Evolutionary conservation across 64 coral and sea anemone genomes (phyloP).

Genomic region (Dendrophyllia cribrosa): DNA sequence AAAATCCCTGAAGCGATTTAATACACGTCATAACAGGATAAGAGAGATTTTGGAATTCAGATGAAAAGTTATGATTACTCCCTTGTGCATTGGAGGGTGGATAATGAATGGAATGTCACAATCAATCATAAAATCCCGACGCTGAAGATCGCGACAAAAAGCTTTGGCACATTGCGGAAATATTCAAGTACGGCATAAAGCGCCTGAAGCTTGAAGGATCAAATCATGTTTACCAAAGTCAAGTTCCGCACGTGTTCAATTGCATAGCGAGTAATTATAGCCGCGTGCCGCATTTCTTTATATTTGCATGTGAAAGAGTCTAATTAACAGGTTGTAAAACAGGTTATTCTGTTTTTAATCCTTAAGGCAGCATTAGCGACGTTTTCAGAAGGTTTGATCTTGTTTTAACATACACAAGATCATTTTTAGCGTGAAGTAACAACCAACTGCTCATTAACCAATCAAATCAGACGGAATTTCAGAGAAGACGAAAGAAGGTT

Average conservation of each 20-base stretch:
- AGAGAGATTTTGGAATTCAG: neutral
- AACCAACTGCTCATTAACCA: neutral
- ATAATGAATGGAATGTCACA: neutral
- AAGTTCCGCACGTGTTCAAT: conserved; percentile 81
- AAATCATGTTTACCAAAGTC: conserved; percentile 53
- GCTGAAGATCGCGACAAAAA: neutral
- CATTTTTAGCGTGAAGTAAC: neutral
- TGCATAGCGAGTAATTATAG: conserved; percentile 58
- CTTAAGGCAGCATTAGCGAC: neutral
- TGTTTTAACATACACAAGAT: neutral
- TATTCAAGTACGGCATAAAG: neutral
- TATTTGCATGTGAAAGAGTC: conserved; percentile 49
- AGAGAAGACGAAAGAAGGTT: neutral
- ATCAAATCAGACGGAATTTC: neutral
- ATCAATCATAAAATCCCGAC: neutral
- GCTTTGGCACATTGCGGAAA: conserved; percentile 28
- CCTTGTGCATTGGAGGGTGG: neutral
- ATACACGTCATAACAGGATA: neutral
- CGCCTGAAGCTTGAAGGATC: conserved; percentile 57
- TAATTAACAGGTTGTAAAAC: conserved; percentile 7
- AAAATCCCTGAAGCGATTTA: neutral
- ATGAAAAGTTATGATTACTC: neutral
- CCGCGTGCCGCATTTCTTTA: conserved; percentile 49
- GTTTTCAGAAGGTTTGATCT: neutral
- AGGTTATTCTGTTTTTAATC: neutral